phyloP scores from a whole-genome alignment of 1,140 invertebrate species.

The Chionoecetes opilio region DNA sequence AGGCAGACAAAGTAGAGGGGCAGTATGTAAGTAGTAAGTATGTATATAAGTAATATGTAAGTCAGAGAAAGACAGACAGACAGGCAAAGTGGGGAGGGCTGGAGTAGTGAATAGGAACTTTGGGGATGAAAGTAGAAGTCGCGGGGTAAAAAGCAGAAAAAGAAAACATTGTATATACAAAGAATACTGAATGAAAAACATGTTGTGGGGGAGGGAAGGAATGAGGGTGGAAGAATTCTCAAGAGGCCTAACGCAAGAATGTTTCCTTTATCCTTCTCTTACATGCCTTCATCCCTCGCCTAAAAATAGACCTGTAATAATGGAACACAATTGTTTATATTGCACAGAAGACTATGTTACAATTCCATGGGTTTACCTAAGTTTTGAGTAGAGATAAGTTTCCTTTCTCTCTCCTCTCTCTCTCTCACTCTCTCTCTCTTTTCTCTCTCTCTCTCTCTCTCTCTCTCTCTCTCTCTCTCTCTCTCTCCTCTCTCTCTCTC shows the following conservation, averaged over 20 bases:
- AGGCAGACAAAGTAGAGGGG: too few relatives aligned
- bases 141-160: neutral
- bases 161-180: constrained; percentile 8
- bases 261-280: neutral
- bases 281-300: neutral
- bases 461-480: neutral
- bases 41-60: neutral
- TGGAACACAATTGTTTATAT: too few relatives aligned
- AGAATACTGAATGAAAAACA: neutral
- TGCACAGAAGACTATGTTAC: too few relatives aligned
- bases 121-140: neutral
- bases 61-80: neutral
- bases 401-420: neutral
- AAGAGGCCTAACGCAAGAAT: constrained; percentile 17
- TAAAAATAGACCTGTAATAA: too few relatives aligned
- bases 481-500: neutral
- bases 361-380: too few relatives aligned
- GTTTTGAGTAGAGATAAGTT: neutral
- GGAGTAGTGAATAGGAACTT: neutral
- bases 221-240: neutral
- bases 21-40: neutral
- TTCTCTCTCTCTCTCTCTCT: neutral
- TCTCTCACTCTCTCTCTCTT: neutral
- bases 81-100: neutral
- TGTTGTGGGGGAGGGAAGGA: neutral